phyloP scores from a whole-genome alignment of 2,888 invertebrate species.

The Drosophila subsilvestris region DNA sequence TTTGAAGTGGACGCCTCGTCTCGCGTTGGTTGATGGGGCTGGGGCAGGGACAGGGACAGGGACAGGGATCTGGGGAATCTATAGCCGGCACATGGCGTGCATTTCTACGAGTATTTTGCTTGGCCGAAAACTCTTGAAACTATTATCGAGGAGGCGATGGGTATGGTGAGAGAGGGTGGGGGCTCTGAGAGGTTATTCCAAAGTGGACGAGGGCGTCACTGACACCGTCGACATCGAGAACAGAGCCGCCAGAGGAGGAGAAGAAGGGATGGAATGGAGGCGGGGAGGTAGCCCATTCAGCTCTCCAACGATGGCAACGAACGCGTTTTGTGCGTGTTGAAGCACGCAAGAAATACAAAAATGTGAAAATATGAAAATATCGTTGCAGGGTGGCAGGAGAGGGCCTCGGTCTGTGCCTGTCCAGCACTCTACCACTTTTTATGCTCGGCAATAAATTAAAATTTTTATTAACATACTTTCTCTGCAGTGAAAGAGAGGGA shows the following conservation, averaged over 20 bases:
- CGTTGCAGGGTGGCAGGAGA: slow-evolving; percentile 19
- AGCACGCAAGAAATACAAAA: slow-evolving; percentile 50
- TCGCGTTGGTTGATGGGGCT: slow-evolving; percentile 7
- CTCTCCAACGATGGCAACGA: slow-evolving; percentile 53
- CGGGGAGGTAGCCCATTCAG: slow-evolving; percentile 25
- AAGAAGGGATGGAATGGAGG: not conserved
- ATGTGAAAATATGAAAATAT: slow-evolving; percentile 55
- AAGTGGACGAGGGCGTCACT: slow-evolving; percentile 55
- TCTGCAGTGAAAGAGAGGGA: slow-evolving; percentile 17
- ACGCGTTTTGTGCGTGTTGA: slow-evolving; percentile 73
- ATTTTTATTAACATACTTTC: slow-evolving; percentile 72
- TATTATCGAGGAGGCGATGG: slow-evolving; percentile 66
- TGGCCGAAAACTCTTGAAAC: slow-evolving; percentile 69
- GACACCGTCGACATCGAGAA: slow-evolving; percentile 40
- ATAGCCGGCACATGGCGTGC: slow-evolving; percentile 57
- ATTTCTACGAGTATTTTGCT: slow-evolving; percentile 49
- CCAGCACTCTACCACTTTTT: slow-evolving; percentile 59
- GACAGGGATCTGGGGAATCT: slow-evolving; percentile 33
- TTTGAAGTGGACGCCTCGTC: slow-evolving; percentile 67
- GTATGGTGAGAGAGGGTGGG: not conserved
- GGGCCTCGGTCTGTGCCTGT: slow-evolving; percentile 14
- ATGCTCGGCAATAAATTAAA: slow-evolving; percentile 67
- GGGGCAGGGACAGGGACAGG: not conserved
- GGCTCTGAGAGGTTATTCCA: slow-evolving; percentile 9
- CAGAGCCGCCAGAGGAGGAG: not conserved